A percentile compares a stretch with the other conserved stretches of the same genome.
These are phyloP conservation scores for Periophthalmus magnuspinnatus DNA, from an alignment of 2,797 vertebrate species.

Conservation along the genomic window DNA sequence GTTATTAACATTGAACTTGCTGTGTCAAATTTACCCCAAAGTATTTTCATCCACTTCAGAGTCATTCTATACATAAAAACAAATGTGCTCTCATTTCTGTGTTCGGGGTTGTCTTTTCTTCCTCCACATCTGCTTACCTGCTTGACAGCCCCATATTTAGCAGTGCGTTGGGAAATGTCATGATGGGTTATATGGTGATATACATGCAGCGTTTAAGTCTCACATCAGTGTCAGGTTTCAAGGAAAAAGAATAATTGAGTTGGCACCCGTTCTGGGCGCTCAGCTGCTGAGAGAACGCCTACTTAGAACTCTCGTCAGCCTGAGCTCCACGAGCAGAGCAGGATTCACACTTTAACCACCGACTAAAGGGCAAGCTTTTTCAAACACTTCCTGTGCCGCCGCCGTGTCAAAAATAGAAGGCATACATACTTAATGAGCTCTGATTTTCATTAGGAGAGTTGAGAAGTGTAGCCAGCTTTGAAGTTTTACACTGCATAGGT, in stretches of 20 bases:
- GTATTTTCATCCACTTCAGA: too few species aligned
- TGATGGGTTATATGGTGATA: constrained; percentile 40
- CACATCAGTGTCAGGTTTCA: constrained; percentile 46
- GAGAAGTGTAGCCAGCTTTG: neutral
- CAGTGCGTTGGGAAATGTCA: constrained; percentile 20
- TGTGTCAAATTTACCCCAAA: too few species aligned
- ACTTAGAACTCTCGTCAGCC: constrained; percentile 63
- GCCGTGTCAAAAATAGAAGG: constrained; percentile 62
- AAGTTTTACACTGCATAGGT: neutral
- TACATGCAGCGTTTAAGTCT: constrained; percentile 39
- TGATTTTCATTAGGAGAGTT: constrained; percentile 38
- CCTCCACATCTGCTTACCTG: constrained; percentile 10
- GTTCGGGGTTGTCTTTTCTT: constrained; percentile 4
- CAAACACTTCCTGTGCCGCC: constrained; percentile 53
- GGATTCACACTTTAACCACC: constrained; percentile 65
- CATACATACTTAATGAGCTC: constrained; percentile 62
- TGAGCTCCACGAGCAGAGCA: constrained; percentile 45
- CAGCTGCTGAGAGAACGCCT: constrained; percentile 49
- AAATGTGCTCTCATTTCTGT: neutral
- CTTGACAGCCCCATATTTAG: constrained; percentile 12
- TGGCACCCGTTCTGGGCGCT: constrained; percentile 46
- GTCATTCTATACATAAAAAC: neutral
- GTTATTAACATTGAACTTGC: too few species aligned
- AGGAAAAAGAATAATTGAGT: constrained; percentile 52
- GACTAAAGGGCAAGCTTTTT: constrained; percentile 69